Base-by-base conservation (phyloP, 2,888 invertebrate species). In the Brachycybe producta region DNA sequence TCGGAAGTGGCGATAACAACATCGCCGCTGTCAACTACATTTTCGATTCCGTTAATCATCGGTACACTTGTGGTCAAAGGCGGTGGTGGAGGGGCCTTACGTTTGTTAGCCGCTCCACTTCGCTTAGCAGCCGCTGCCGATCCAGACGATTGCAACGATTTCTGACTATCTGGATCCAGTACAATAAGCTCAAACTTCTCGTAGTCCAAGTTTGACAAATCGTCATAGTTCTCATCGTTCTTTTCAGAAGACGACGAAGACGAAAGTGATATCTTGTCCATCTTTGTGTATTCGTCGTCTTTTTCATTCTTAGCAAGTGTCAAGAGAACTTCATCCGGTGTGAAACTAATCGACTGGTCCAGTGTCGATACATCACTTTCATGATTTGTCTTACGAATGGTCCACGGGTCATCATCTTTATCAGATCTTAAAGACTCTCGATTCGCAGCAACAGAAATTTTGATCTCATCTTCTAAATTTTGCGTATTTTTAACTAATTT, bases 21-120 rank as follows among this genome's bases (percentile, higher is more conserved):
- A 13, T 24, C 35, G n/a, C 47, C 47, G 13, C 32, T 34, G 13
- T 47, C 47, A 15, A 24, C 17, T 26, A 28, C 32, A 19, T 21
- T 19, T 23, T 45, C 45, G 1, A 30, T 19, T 5, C 34, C 47
- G 15, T n/a, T 35, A 5, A 38, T 39, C 19, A 39, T 41, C 2
- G 44, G 50, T 36, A 32, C 39, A 2, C 49, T 34, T n/a, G 11
- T 5, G 11, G 51, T 23, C 13, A 5, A 23, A 26, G 19, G 26
- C 3, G 54, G 54, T 8, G 54, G 54, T 26, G 44, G 49, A 1
- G 54, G 54, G 17, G 54, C 54, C 24, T 49, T 52, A n/a, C 54
- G 42, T 27, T 54, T 54, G 19, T 52, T 52, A n/a, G 52, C 44
- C 23, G 27, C 42, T 5, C 42, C 23, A 24, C 19, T 39, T 17